Conservation (phyloP, 2,888 invertebrate genomes). For the Amiota mariae region DNA sequence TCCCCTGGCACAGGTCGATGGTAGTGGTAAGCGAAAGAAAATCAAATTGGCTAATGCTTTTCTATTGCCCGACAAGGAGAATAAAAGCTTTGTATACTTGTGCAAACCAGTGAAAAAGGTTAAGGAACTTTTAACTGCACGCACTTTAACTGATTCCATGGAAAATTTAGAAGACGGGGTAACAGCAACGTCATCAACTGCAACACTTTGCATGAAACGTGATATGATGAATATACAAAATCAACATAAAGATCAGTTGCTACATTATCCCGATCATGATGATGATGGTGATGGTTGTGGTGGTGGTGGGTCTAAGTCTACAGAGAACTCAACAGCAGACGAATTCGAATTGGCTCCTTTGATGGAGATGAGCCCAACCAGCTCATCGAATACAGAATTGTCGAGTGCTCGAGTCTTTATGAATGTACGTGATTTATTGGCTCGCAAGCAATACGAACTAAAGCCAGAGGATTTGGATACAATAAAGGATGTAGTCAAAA, state of each 20-base stretch:
- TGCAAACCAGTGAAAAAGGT: slow-evolving; percentile 50
- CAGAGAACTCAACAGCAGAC: slow-evolving; percentile 25
- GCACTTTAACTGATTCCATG: slow-evolving; percentile 46
- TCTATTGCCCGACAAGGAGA: slow-evolving; percentile 42
- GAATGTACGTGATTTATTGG: slow-evolving; percentile 49
- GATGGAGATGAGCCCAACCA: slow-evolving; percentile 29
- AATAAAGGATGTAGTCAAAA: slow-evolving; percentile 53
- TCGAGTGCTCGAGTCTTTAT: slow-evolving; percentile 40
- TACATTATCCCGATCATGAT: background rate
- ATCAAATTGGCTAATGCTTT: slow-evolving; percentile 38
- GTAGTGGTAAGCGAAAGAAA: slow-evolving; percentile 13
- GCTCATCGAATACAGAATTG: slow-evolving; percentile 8
- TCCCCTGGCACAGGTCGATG: background rate
- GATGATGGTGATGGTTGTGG: background rate
- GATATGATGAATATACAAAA: background rate
- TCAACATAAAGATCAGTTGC: too few species aligned
- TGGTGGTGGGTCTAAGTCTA: background rate
- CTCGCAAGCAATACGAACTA: slow-evolving; percentile 39
- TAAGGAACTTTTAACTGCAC: slow-evolving; percentile 51
- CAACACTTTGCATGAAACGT: background rate
- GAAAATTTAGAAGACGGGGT: slow-evolving; percentile 20
- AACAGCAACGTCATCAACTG: background rate
- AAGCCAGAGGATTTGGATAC: slow-evolving; percentile 49
- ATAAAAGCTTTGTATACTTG: slow-evolving; percentile 54
- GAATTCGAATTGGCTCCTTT: slow-evolving; percentile 46